Evolutionary conservation across 2,888 invertebrate species (phyloP).

Genomic region (Abrostola tripartita): DNA sequence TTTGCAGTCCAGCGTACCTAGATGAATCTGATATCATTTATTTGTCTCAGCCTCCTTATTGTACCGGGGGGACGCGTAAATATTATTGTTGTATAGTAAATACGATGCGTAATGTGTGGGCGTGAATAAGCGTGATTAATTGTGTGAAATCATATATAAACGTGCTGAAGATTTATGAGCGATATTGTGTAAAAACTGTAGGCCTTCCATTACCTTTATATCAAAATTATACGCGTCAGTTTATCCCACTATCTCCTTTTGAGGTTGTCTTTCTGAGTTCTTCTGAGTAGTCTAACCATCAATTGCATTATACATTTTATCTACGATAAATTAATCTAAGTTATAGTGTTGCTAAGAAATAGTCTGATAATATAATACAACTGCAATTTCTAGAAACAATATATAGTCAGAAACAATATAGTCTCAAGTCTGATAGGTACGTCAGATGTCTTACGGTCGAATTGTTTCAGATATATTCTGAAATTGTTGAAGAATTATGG

Average conservation of each 20-base stretch:
- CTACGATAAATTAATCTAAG: too few relatives aligned
- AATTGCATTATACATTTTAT: too few relatives aligned
- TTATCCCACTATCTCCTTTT: too few relatives aligned
- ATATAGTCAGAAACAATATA: constrained; percentile 11
- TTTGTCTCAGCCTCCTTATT: constrained; percentile 30
- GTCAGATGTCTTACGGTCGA: constrained; percentile 19
- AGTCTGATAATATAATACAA: too few relatives aligned
- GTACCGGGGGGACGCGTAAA: constrained; percentile 26
- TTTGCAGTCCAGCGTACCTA: constrained; percentile 26
- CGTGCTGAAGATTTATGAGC: constrained; percentile 12
- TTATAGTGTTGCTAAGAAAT: too few relatives aligned
- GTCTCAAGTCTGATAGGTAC: neutral
- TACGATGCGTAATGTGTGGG: constrained; percentile 18
- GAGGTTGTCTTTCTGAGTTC: too few relatives aligned
- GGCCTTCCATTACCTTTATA: too few relatives aligned
- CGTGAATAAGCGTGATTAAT: constrained; percentile 35
- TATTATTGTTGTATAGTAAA: constrained; percentile 44
- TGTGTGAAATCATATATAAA: constrained; percentile 27
- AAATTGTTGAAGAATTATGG: constrained; percentile 36
- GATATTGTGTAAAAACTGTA: too few relatives aligned
- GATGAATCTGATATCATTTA: constrained; percentile 51
- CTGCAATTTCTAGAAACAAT: neutral
- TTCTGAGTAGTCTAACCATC: too few relatives aligned
- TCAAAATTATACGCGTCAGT: too few relatives aligned
- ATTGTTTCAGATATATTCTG: constrained; percentile 33